phyloP scores from a whole-genome alignment of 2,888 invertebrate species.

The Drosophila tanythrix region DNA sequence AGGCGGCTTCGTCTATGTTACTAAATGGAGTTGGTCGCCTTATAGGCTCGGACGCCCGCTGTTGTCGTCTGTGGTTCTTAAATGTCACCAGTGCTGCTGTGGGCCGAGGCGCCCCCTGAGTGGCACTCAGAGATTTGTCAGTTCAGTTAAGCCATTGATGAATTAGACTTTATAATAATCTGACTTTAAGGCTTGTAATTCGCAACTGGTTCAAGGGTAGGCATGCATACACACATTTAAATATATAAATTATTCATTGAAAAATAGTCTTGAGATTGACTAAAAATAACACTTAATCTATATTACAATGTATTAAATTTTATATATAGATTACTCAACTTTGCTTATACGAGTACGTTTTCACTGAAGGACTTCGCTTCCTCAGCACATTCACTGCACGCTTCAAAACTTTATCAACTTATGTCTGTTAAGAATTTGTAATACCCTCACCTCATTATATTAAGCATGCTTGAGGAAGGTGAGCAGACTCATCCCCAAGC shows the following conservation, averaged over 20 bases:
- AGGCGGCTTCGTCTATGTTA: slow-evolving; percentile 49
- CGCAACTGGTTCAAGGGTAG: slow-evolving; percentile 14
- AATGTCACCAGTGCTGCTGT: slow-evolving; percentile 52
- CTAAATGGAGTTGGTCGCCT: slow-evolving; percentile 17
- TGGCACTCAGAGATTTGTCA: slow-evolving; percentile 41
- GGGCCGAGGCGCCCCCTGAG: slow-evolving; percentile 21
- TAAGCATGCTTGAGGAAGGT: slow-evolving; percentile 38
- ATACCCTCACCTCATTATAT: slow-evolving; percentile 56
- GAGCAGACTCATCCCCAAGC: slow-evolving; percentile 48
- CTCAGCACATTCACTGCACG: slow-evolving; percentile 18
- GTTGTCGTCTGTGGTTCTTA: slow-evolving; percentile 47
- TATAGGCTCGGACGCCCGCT: slow-evolving; percentile 61
- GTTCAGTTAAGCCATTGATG: slow-evolving; percentile 27
- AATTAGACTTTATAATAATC: slow-evolving; percentile 3
- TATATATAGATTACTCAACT: not conserved
- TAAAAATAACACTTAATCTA: not conserved
- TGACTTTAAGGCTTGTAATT: slow-evolving; percentile 1
- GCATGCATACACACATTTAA: not conserved
- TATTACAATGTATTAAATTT: not conserved
- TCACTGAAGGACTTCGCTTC: not conserved
- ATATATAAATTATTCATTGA: not conserved
- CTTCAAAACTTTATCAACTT: slow-evolving; percentile 16
- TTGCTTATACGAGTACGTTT: not conserved
- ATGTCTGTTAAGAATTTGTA: slow-evolving; percentile 28
- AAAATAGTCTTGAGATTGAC: not conserved